Conservation (phyloP, 2,888 invertebrate genomes). For the Osmoderma eremita region DNA sequence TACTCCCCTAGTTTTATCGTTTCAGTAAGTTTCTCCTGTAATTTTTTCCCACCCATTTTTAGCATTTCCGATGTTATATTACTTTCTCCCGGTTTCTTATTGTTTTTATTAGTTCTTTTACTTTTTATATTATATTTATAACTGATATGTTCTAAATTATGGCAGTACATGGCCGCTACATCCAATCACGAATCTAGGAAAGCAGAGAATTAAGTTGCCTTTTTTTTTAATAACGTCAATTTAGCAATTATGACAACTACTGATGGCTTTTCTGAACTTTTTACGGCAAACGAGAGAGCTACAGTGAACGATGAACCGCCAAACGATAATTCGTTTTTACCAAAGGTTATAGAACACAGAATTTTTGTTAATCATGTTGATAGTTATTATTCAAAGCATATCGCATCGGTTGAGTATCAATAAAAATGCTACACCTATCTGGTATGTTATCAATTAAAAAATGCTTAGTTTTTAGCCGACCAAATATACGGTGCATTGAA, state of each 20-base stretch:
- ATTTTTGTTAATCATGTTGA: constrained; percentile 72
- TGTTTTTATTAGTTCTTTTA: too few species aligned
- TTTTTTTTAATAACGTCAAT: not conserved
- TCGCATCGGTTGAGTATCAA: constrained; percentile 60
- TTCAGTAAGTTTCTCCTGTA: too few species aligned
- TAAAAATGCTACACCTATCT: not conserved
- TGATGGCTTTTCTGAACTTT: constrained; percentile 37
- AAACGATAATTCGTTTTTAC: constrained; percentile 26
- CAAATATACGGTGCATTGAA: constrained; percentile 51
- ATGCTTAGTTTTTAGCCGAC: constrained; percentile 56
- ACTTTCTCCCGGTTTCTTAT: too few species aligned
- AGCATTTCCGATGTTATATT: too few species aligned
- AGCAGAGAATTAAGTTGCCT: too few species aligned
- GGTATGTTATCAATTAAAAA: constrained; percentile 32
- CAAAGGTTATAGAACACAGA: constrained; percentile 59
- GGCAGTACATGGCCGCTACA: too few species aligned
- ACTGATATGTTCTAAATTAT: too few species aligned
- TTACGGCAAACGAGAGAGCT: constrained; percentile 6
- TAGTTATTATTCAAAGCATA: constrained; percentile 68
- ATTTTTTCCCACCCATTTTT: too few species aligned
- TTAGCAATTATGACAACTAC: constrained; percentile 29
- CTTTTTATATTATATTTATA: too few species aligned
- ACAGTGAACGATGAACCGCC: not conserved
- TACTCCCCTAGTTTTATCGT: too few species aligned
- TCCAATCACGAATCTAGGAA: too few species aligned